Conservation (phyloP, 1,140 invertebrate genomes). For the Platorchestia sp. region DNA sequence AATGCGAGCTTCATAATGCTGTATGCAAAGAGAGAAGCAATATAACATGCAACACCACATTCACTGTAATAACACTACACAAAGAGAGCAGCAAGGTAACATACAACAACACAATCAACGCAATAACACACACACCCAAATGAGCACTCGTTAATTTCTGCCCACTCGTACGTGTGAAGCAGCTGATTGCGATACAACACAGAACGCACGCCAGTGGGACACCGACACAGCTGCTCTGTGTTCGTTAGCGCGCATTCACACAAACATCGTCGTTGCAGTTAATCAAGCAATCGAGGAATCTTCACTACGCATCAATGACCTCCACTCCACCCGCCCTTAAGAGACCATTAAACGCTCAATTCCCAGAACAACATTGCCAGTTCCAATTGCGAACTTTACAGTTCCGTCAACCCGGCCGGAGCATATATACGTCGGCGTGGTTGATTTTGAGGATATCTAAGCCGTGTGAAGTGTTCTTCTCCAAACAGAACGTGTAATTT, state of each 20-base stretch:
- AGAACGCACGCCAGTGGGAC: background rate
- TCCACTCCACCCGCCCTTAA: background rate
- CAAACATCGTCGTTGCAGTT: background rate
- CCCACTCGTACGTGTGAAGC: background rate
- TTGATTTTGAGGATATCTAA: background rate
- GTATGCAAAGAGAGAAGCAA: background rate
- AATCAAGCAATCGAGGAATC: background rate
- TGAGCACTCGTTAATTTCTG: background rate
- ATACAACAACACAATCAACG: too few relatives aligned
- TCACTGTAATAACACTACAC: background rate
- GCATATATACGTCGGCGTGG: background rate
- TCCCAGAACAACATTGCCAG: background rate
- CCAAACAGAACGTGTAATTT: background rate
- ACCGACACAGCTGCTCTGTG: background rate
- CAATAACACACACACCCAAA: too few relatives aligned
- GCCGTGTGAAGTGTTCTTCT: background rate
- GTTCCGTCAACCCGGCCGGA: background rate
- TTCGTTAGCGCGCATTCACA: background rate
- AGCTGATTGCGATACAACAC: too few relatives aligned
- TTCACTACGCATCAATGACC: background rate
- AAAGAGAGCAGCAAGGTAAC: too few relatives aligned
- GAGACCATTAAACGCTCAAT: background rate
- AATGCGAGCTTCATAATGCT: background rate
- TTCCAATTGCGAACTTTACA: background rate
- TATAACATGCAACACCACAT: background rate